Base-by-base conservation (phyloP, 2,113 vertebrate genomes). In the Pontoporia blainvillei region DNA sequence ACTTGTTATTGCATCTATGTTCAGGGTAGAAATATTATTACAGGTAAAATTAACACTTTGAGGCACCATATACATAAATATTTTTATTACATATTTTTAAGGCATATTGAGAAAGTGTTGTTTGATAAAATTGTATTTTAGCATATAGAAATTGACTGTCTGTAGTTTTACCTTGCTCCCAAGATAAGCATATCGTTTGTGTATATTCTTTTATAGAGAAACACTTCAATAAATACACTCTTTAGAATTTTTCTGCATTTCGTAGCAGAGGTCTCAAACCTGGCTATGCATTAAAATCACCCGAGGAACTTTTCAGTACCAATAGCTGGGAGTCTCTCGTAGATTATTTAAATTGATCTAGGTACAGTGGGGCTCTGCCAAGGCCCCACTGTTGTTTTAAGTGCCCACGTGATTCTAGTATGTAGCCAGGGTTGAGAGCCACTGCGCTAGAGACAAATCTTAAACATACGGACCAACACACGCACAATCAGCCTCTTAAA, bases 1-100 rank as follows among this genome's bases (percentile, higher is more conserved):
- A 34, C n/a, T 79, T 92, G 23, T 82, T 91, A 82, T 44, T 95
- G 52, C 18, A 86, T 81, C 21, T 86, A 0, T 95, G 52, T 87
- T 46, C 52, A 66, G 36, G 79, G 11, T 66, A 84, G 34, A 95
- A 94, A 36, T 92, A 11, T 90, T 21, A 71, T 88, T 72, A 83
- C 46, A 95, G 61, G 81, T 61, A 84, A 73, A 92, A 81, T 61
- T 79, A 71, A 96, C 18, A 21, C 8, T 87, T 86, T 39, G 36
- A 81, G 17, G 3, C 69, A 39, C 46, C 96, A 23, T 64, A 78
- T 84, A 73, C 27, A 4, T 67, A 46, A 25, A 23, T 71, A 29
- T 96, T 62, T 92, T 91, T 61, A 76, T 92, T 90, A 90, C 13
- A 76, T 66, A 86, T 54, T 85, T 34, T 89, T 84, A 87, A 69